phyloP scores from a whole-genome alignment of 2,888 invertebrate genomes.

The Trypoxylon attenuatum region DNA sequence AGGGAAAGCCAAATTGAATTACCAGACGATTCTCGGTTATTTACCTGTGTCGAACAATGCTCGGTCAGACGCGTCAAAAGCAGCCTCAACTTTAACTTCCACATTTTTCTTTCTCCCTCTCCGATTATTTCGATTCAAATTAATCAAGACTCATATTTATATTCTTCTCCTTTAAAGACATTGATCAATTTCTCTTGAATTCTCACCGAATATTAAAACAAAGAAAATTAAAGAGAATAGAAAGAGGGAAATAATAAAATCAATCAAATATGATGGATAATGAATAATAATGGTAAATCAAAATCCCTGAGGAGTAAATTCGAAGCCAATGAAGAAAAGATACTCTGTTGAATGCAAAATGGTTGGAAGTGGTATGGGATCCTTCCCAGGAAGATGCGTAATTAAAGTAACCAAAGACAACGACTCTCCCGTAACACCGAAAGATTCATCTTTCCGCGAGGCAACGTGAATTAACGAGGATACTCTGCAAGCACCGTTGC shows the following conservation, averaged over 20 bases:
- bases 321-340: too few relatives aligned
- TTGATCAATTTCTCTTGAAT: too few relatives aligned
- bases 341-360: slow-evolving; percentile 40
- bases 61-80: slow-evolving; percentile 30
- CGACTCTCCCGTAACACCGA: slow-evolving; percentile 32
- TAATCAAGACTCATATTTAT: too few relatives aligned
- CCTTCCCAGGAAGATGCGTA: slow-evolving; percentile 53
- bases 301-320: too few relatives aligned
- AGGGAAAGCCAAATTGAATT: slow-evolving; percentile 49
- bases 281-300: too few relatives aligned
- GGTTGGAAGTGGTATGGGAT: slow-evolving; percentile 56
- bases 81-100: slow-evolving; percentile 7
- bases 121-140: too few relatives aligned
- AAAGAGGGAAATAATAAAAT: too few relatives aligned
- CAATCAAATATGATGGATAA: too few relatives aligned
- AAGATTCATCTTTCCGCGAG: slow-evolving; percentile 37
- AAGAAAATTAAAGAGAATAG: too few relatives aligned
- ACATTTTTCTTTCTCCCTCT: neutral
- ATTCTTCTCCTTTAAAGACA: too few relatives aligned
- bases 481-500: neutral
- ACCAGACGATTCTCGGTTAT: slow-evolving; percentile 55
- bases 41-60: slow-evolving; percentile 51
- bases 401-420: slow-evolving; percentile 48
- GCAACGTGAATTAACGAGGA: slow-evolving; percentile 29
- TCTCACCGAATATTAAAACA: too few relatives aligned